Evolutionary conservation across 2,113 vertebrate genomes (phyloP).

Genomic region (Taurulus bubalis): DNA sequence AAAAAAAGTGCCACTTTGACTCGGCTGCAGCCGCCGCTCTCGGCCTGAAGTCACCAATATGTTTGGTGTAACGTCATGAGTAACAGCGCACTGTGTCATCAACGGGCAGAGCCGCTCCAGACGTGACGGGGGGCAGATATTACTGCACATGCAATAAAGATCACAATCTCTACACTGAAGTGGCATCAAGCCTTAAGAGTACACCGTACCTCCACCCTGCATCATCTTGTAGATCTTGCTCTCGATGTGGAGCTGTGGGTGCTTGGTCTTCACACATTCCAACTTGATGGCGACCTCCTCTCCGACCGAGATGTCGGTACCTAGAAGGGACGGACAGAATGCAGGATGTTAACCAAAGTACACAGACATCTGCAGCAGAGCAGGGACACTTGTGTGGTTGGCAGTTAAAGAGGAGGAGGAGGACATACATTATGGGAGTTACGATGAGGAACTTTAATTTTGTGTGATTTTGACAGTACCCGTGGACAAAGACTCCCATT

Average conservation of each 20-base stretch:
- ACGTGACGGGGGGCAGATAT: too few species aligned
- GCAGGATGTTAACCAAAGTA: neutral
- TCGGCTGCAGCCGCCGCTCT: neutral
- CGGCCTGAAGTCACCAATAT: neutral
- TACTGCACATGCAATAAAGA: too few species aligned
- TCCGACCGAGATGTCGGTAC: slow-evolving; percentile 95
- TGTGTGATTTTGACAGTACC: too few species aligned
- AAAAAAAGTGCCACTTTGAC: neutral
- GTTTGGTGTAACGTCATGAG: neutral
- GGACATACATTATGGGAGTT: neutral
- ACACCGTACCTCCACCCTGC: slow-evolving; percentile 89
- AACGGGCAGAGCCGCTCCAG: neutral
- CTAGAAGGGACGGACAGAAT: slow-evolving; percentile 71
- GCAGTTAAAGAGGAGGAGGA: neutral
- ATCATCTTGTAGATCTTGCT: slow-evolving; percentile 99
- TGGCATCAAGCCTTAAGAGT: neutral
- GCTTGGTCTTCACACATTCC: slow-evolving; percentile 98
- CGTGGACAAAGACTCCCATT: neutral
- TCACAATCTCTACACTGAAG: too few species aligned
- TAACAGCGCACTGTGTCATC: neutral
- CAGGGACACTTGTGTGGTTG: neutral
- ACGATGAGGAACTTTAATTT: too few species aligned
- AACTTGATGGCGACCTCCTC: slow-evolving; percentile 97
- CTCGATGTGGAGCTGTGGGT: slow-evolving; percentile 97
- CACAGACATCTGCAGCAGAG: neutral